Evolutionary conservation across 2,888 invertebrate species (phyloP).

Genomic region (Empis stercorea): DNA sequence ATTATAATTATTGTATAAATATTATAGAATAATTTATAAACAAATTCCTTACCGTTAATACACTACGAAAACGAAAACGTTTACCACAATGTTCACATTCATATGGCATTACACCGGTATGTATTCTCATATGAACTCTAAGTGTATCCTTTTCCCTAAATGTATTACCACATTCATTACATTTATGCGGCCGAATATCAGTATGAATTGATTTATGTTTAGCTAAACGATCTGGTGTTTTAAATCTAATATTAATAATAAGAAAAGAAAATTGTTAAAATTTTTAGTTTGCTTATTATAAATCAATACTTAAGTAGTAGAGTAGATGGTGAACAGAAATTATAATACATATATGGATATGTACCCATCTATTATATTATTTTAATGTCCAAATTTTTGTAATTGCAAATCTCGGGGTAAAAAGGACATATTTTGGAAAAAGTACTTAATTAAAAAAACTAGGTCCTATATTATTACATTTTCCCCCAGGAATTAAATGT

Average conservation of each 20-base stretch:
- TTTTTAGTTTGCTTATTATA: no score
- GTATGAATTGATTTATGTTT: constrained; percentile 44
- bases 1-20: constrained; percentile 4
- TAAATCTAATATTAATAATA: constrained; percentile 20
- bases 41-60: constrained; percentile 44
- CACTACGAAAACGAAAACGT: constrained; percentile 62
- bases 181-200: constrained; percentile 46
- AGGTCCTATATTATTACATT: no score
- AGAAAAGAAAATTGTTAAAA: no score
- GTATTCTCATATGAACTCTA: constrained; percentile 60
- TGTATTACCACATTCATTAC: constrained; percentile 45
- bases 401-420: no score
- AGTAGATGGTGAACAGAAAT: no score
- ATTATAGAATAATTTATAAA: neutral
- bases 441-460: no score
- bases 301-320: no score
- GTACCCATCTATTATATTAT: no score
- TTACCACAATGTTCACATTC: constrained; percentile 63
- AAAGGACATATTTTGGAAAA: no score
- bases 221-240: constrained; percentile 19
- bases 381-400: no score
- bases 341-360: no score
- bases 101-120: constrained; percentile 67
- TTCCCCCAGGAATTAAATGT: no score
- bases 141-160: constrained; percentile 58